Percentiles rank a stretch among this genome's conserved stretches.
Conservation (phyloP, 1,140 invertebrate genomes). For the Pseudobourletiella spinata region DNA sequence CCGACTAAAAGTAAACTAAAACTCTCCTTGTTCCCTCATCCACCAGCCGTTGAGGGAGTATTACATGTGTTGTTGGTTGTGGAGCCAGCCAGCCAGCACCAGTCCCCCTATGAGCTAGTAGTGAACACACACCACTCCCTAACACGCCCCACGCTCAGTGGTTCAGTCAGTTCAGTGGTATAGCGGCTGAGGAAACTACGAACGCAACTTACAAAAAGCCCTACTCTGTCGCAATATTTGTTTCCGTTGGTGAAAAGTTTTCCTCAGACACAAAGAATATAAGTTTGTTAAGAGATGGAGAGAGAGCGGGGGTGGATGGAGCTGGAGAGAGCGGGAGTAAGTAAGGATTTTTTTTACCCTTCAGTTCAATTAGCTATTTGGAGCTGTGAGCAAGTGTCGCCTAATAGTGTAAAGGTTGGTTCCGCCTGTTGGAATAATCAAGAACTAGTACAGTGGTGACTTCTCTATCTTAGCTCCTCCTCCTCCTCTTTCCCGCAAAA, state of each 20-base stretch:
- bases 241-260: constrained; percentile 9
- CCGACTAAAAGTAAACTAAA: background rate
- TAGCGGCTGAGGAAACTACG: background rate
- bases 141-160: too few species aligned
- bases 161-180: too few species aligned
- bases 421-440: background rate
- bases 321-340: too few species aligned
- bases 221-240: constrained; percentile 2
- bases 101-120: too few species aligned
- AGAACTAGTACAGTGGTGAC: too few species aligned
- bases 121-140: too few species aligned
- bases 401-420: constrained; percentile 1
- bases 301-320: background rate
- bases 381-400: background rate
- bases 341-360: background rate
- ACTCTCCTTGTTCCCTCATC: background rate
- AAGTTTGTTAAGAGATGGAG: background rate
- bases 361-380: background rate
- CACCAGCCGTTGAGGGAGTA: too few species aligned
- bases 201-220: background rate
- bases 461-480: too few species aligned
- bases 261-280: background rate
- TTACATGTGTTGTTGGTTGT: too few species aligned
- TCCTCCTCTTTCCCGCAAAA: too few species aligned
- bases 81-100: background rate